Evolutionary conservation across 2,888 invertebrate species (phyloP), one percentile per base, ranked within the genome.

Genomic region (Cybosia mesomella): DNA sequence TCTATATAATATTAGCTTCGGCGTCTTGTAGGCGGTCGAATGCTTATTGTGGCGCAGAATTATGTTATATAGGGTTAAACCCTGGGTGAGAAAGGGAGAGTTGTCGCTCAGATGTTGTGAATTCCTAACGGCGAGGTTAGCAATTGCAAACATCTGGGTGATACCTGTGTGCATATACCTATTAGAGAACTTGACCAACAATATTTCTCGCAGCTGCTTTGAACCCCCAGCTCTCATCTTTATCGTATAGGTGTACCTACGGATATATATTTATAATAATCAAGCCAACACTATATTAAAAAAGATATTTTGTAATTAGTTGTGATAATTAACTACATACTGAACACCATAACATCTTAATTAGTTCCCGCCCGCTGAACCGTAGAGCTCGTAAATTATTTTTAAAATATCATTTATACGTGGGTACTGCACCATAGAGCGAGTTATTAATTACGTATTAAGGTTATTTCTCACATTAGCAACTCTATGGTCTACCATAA

Each of bases 401-500:
- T 24, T 59, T 22, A 59, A 59, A 39, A 39, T 36, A 24, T 2
- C 59, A 22, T 36, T 15, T 36, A 8, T 22, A 59, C 18, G 22
- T 28, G 5, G 28, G 28, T 21, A 34, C n/a, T 59, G 59, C 36
- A 59, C 59, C 24, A 59, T 59, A 39, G 59, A 59, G 39, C 22
- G n/a, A 55, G 28, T 58, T 64, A 28, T 65, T 60, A 79, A 75
- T 80, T 77, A 83, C 80, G 82, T 73, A 85, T 84, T 82, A 79
- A 83, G 83, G 80, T 77, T 80, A 76, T 76, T 87, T 87, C 85
- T 81, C 88, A 87, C 87, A 84, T 85, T 85, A 84, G 75, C 68
- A 62, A 68, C 28, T 64, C 73, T 77, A 79, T 77, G 75, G 73
- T 80, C 78, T 74, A 68, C 69, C 69, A 59, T 72, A 70, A 84